phyloP scores from a whole-genome alignment of 2,888 invertebrate genomes.

The Drepana falcataria region DNA sequence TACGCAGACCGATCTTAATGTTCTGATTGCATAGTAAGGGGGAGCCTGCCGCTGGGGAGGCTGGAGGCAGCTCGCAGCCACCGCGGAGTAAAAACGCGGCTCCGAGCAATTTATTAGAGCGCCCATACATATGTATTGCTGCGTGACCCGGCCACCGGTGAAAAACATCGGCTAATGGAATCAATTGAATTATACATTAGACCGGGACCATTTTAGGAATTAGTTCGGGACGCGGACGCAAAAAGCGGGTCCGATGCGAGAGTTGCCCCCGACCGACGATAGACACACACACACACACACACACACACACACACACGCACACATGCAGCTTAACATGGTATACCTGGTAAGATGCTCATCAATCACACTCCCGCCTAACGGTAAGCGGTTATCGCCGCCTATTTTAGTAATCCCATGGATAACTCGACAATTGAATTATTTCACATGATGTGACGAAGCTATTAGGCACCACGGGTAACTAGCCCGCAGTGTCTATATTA shows the following conservation, averaged over 20 bases:
- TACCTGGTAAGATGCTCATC: no score
- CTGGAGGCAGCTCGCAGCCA: slow-evolving; percentile 5
- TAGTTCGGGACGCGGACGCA: slow-evolving; percentile 30
- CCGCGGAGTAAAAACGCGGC: slow-evolving; percentile 27
- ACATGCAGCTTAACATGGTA: no score
- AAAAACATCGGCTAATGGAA: slow-evolving; percentile 66
- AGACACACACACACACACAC: slow-evolving; percentile 4
- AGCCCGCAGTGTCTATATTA: no score
- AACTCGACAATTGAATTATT: no score
- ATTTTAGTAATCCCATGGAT: no score
- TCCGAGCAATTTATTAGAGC: slow-evolving; percentile 59
- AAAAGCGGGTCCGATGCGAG: slow-evolving; percentile 25
- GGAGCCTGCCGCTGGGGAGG: not conserved
- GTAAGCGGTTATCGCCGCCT: no score
- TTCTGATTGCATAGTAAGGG: not conserved
- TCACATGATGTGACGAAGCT: no score
- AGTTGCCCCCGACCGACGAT: slow-evolving; percentile 4
- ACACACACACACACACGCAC: no score
- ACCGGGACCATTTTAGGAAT: slow-evolving; percentile 53
- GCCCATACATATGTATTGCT: slow-evolving; percentile 63
- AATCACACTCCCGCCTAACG: no score
- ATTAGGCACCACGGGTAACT: no score
- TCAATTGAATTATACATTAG: slow-evolving; percentile 72
- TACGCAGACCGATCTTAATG: no score
- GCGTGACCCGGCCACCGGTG: slow-evolving; percentile 40